Evolutionary conservation across 2,888 invertebrate species (phyloP).

Genomic region (Eupithecia insigniata): DNA sequence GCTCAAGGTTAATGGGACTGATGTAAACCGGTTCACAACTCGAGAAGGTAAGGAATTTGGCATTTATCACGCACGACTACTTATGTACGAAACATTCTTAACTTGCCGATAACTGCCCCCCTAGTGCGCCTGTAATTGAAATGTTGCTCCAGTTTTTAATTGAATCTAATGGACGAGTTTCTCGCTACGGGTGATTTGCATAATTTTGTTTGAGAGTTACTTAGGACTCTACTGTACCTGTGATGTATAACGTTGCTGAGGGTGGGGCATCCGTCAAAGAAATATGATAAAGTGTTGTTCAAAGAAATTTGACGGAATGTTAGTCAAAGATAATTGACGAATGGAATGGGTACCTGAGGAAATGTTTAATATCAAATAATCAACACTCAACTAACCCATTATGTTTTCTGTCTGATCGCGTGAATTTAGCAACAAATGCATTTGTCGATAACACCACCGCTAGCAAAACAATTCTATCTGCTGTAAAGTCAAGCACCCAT

Average conservation of each 20-base stretch:
- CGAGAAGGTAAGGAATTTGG: slow-evolving; percentile 91
- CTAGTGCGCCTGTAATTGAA: slow-evolving; percentile 45
- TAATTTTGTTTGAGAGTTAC: background rate
- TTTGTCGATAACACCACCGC: slow-evolving; percentile 25
- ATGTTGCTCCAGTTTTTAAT: slow-evolving; percentile 38
- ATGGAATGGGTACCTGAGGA: too few relatives aligned
- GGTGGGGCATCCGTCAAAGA: too few relatives aligned
- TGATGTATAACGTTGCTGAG: background rate
- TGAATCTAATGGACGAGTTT: slow-evolving; percentile 24
- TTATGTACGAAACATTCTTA: slow-evolving; percentile 59
- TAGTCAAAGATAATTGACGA: too few relatives aligned
- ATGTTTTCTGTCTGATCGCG: background rate
- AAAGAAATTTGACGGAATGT: too few relatives aligned
- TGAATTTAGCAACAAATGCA: slow-evolving; percentile 14
- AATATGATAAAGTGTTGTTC: too few relatives aligned
- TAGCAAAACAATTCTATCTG: slow-evolving; percentile 9
- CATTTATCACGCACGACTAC: slow-evolving; percentile 69
- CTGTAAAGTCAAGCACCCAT: background rate
- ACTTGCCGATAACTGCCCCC: slow-evolving; percentile 50
- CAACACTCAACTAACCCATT: slow-evolving; percentile 1
- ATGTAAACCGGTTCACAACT: slow-evolving; percentile 95
- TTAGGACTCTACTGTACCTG: background rate
- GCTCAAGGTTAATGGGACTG: slow-evolving; percentile 96
- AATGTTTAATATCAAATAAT: background rate
- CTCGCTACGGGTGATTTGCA: slow-evolving; percentile 18